Conservation (phyloP, 2,797 vertebrate species). For the Euphonia xanthogaster region DNA sequence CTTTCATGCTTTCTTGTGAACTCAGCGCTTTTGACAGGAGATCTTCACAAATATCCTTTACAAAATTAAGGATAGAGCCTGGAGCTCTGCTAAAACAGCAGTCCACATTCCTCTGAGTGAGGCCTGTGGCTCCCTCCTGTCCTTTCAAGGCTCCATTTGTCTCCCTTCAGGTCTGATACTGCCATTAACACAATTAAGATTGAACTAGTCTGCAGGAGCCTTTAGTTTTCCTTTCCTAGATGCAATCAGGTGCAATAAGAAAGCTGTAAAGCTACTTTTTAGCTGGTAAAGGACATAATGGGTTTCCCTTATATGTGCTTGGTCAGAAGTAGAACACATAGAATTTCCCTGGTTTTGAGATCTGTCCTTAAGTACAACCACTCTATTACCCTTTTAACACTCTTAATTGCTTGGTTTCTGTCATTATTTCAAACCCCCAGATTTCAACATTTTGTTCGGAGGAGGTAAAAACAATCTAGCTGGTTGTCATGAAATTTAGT, state of each 20-base stretch:
- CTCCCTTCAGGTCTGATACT: neutral
- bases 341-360: slow-evolving; percentile 4
- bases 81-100: neutral
- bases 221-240: neutral
- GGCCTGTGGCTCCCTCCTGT: neutral
- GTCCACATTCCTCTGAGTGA: neutral
- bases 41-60: neutral
- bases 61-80: neutral
- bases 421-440: neutral
- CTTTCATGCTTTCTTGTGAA: neutral
- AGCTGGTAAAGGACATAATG: neutral
- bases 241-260: neutral
- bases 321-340: neutral
- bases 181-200: neutral
- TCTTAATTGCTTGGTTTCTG: neutral
- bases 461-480: slow-evolving; percentile 19
- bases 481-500: slow-evolving; percentile 50
- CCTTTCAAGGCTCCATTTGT: neutral
- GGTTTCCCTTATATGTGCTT: neutral
- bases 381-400: neutral
- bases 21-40: neutral
- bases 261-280: neutral
- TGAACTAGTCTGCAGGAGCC: neutral
- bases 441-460: slow-evolving; percentile 21
- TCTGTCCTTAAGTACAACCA: neutral